Evolutionary conservation across 2,888 invertebrate genomes (phyloP).

Genomic region (Hofmannophila pseudospretella): DNA sequence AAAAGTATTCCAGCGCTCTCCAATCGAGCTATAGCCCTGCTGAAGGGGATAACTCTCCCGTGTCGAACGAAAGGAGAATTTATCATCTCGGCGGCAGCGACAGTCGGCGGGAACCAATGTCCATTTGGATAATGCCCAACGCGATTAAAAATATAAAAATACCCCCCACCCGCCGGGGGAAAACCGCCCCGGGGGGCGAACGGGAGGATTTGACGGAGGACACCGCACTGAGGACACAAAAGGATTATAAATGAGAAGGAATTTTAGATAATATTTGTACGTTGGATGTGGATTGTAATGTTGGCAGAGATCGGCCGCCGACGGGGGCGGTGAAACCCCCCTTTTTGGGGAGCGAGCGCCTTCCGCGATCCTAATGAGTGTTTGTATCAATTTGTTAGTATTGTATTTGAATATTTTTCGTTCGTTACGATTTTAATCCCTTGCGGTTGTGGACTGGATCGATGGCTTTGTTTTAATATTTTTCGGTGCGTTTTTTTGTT

Average conservation of each 20-base stretch:
- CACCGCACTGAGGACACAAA: constrained; percentile 77
- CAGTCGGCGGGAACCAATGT: constrained; percentile 69
- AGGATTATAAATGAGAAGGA: constrained; percentile 80
- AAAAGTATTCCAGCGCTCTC: background rate
- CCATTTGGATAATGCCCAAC: constrained; percentile 78
- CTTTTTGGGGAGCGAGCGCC: constrained; percentile 38
- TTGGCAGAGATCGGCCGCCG: constrained; percentile 53
- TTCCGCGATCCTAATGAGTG: constrained; percentile 75
- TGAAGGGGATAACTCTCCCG: constrained; percentile 14
- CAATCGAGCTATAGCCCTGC: background rate
- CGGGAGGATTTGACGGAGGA: constrained; percentile 68
- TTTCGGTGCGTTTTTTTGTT: constrained; percentile 40
- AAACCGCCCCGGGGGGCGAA: constrained; percentile 23
- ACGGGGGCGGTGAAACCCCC: constrained; percentile 23
- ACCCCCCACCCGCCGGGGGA: constrained; percentile 44
- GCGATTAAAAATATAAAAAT: constrained; percentile 79
- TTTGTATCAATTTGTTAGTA: constrained; percentile 79
- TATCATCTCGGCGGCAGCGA: constrained; percentile 73
- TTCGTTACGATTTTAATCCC: constrained; percentile 76
- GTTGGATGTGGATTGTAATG: constrained; percentile 77
- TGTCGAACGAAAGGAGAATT: constrained; percentile 77
- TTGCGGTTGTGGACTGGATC: constrained; percentile 62
- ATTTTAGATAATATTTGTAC: constrained; percentile 79
- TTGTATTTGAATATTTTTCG: constrained; percentile 77
- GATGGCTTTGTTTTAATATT: constrained; percentile 65